Conservation (phyloP, 1,140 invertebrate species). For the Ridgeia piscesae region DNA sequence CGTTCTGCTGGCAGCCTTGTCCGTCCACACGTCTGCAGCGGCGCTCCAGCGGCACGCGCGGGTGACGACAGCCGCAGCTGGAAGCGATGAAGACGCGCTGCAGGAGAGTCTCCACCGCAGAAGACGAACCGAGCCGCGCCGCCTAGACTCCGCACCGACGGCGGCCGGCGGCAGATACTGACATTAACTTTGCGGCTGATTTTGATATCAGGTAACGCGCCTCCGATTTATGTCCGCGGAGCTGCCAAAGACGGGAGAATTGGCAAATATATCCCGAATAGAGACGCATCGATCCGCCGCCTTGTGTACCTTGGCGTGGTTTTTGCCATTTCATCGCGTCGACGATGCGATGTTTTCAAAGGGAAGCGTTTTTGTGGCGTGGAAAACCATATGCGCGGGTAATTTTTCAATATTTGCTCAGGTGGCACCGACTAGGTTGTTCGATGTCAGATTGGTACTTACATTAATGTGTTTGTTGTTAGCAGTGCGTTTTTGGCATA, state of each 20-base stretch:
- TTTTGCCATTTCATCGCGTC: not conserved
- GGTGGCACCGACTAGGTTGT: not conserved
- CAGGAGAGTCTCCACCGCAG: not conserved
- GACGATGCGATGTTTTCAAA: not conserved
- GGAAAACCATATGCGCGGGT: not conserved
- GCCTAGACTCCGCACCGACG: not conserved
- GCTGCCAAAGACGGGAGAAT: not conserved
- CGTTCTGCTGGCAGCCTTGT: not conserved
- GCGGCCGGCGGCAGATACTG: not conserved
- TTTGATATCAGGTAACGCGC: not conserved
- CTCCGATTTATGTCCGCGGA: not conserved
- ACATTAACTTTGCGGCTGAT: not conserved
- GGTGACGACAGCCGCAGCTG: not conserved
- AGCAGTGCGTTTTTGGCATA: not conserved
- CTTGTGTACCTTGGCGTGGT: not conserved
- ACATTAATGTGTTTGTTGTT: not conserved
- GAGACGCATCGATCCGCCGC: not conserved
- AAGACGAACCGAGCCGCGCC: not conserved
- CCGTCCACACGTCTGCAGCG: not conserved
- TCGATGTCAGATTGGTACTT: not conserved
- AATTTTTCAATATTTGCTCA: not conserved
- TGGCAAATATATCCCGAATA: not conserved
- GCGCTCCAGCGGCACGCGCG: not conserved
- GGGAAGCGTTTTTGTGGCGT: not conserved
- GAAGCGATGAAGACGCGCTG: not conserved